Percentiles rank a stretch among this genome's conserved stretches.
phyloP scores from a whole-genome alignment of 2,797 vertebrate genomes.

The Acipenser transmontanus region DNA sequence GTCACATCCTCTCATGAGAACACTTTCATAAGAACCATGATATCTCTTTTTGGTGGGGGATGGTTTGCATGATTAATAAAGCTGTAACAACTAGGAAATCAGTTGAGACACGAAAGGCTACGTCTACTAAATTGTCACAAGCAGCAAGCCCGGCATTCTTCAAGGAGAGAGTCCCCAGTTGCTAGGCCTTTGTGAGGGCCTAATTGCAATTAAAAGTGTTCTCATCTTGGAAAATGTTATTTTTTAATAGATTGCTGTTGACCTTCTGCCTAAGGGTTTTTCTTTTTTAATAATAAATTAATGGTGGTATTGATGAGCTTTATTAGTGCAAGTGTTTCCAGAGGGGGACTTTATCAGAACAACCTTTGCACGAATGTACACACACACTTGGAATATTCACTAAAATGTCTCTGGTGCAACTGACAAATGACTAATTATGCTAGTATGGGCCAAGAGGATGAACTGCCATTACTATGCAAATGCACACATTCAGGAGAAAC shows the following conservation, averaged over 20 bases:
- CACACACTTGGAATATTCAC: too few species aligned
- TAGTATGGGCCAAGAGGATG: too few species aligned
- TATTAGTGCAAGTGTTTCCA: conserved; percentile 63
- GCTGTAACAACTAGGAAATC: conserved; percentile 36
- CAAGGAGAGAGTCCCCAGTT: conserved; percentile 13
- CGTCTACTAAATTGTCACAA: conserved; percentile 17
- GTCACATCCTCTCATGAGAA: conserved; percentile 24
- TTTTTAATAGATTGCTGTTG: conserved; percentile 60
- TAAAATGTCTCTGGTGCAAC: too few species aligned
- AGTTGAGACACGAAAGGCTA: conserved; percentile 15
- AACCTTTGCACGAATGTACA: too few species aligned
- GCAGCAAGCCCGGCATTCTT: conserved; percentile 11
- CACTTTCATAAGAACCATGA: conserved; percentile 21
- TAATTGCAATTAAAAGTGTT: conserved; percentile 69
- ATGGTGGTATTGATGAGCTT: conserved; percentile 75
- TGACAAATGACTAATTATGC: too few species aligned
- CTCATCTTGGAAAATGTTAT: conserved; percentile 73
- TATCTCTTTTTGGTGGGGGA: conserved; percentile 21
- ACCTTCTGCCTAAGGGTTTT: conserved; percentile 57
- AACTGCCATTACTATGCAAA: too few species aligned
- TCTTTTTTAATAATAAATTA: conserved; percentile 61
- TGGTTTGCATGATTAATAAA: conserved; percentile 6
- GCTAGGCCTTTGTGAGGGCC: conserved; percentile 8
- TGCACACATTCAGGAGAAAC: too few species aligned
- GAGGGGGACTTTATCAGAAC: conserved; percentile 32